These are phyloP conservation scores for Eupelmus urozonus DNA, from an alignment of 2,888 invertebrate species.

Conservation along the genomic window DNA sequence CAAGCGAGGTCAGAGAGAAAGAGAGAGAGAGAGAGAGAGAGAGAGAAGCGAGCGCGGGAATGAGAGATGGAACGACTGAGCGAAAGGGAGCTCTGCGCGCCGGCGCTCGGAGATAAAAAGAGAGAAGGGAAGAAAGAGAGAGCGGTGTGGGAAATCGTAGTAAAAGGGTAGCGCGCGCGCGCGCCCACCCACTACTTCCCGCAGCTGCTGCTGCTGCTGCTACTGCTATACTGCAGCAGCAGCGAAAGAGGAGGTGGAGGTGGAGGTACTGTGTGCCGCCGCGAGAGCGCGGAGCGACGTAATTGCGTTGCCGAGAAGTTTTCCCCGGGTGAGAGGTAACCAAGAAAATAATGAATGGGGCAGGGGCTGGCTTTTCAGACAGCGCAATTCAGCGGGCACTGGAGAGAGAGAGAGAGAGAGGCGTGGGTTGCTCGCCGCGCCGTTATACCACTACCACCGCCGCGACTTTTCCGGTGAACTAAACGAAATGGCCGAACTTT, in stretches of 20 bases:
- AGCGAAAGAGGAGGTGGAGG: conserved; percentile 62
- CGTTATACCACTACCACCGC: conserved; percentile 21
- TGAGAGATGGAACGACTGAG: conserved; percentile 41
- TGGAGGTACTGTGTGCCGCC: conserved; percentile 1
- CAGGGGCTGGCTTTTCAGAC: conserved; percentile 62
- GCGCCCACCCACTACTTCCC: neutral
- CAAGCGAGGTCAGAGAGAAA: neutral
- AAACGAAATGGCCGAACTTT: conserved; percentile 60
- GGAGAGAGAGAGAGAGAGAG: conserved; percentile 13
- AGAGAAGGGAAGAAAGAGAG: conserved; percentile 15
- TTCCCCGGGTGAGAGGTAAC: conserved; percentile 74
- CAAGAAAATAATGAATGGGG: conserved; percentile 77
- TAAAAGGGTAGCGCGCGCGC: conserved; percentile 57
- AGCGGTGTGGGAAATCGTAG: conserved; percentile 50
- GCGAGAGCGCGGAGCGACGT: conserved; percentile 63
- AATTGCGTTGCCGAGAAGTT: conserved; percentile 77
- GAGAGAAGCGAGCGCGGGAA: conserved; percentile 6
- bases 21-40: conserved; percentile 3
- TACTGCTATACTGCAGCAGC: too few species aligned
- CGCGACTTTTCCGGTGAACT: conserved; percentile 58
- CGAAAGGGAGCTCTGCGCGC: conserved; percentile 4
- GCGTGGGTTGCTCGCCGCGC: conserved; percentile 15
- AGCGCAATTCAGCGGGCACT: conserved; percentile 50
- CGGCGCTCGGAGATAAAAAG: conserved; percentile 26
- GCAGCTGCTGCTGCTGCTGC: too few species aligned